A percentile compares a stretch with the other conserved stretches of the same genome.
phyloP scores from a whole-genome alignment of 2,888 invertebrate genomes.

The Drosophila recens region DNA sequence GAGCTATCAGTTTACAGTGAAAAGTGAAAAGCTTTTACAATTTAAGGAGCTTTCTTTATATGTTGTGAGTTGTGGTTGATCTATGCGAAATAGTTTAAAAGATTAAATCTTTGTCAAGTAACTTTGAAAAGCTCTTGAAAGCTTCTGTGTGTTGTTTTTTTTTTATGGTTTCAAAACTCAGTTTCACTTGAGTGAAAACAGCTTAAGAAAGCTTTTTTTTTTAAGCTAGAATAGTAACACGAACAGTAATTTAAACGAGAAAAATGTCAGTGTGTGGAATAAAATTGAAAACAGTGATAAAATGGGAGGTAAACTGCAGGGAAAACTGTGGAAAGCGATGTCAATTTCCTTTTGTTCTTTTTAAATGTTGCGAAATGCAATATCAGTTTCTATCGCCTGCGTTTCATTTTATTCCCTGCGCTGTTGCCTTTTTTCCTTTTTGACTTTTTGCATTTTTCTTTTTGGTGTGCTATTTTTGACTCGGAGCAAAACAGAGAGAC shows the following conservation, averaged over 20 bases:
- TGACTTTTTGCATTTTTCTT: no score
- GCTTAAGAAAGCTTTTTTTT: not conserved
- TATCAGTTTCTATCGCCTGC: not conserved
- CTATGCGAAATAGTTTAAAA: not conserved
- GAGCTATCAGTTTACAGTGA: no score
- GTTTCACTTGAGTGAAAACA: no score
- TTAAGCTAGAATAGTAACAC: no score
- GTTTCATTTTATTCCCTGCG: not conserved
- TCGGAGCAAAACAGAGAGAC: slow-evolving; percentile 17
- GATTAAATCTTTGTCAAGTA: not conserved
- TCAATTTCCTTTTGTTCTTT: not conserved
- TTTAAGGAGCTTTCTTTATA: not conserved
- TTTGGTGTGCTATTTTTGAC: not conserved
- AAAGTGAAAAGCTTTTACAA: no score
- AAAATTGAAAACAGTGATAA: not conserved
- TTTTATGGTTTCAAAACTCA: no score
- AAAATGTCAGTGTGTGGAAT: not conserved
- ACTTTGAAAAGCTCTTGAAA: not conserved
- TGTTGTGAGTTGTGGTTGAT: no score
- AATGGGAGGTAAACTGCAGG: not conserved
- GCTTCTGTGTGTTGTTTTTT: no score
- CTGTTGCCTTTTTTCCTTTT: not conserved
- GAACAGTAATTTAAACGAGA: not conserved
- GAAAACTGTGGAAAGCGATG: not conserved
- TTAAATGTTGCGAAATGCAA: not conserved